Base-by-base conservation (phyloP, 2,888 invertebrate genomes). In the Drosophila ezoana region DNA sequence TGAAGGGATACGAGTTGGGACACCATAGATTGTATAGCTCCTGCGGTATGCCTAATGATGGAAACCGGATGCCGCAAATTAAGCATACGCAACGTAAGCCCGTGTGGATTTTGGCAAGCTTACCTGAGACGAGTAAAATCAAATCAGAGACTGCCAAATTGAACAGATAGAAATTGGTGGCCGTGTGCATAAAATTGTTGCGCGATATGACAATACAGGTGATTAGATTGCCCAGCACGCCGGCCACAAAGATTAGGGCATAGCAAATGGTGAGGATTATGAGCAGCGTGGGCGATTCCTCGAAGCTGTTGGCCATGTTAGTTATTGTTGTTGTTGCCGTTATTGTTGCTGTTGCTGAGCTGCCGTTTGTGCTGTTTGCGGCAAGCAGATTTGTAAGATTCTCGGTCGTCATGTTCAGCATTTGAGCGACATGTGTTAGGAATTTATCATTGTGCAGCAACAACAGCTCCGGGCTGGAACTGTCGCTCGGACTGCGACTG, bases 91-190 rank as follows among this genome's bases (percentile, higher is more conserved):
- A 11, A 1, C 10, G 48, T 59, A 38, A 23, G 6, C 66, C 32
- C 6, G 6, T 9, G n/a, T 28, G 4, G 4, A 5, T 9, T 4
- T 3, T 6, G 3, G 6, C 10, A 4, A 38, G 37, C 52, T 95
- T 94, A 57, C 97, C 97, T 70, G 96, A 94, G 9, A 96, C 91
- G 28, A 97, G 92, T 37, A 97, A 92, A 35, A 97, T 93, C 41
- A 97, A 93, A 92, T 98, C 97, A 33, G 97, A 97, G 61, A 97
- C 94, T 0, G 97, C 97, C 90, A 97, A 93, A 91, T 96, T 97
- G 92, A 97, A 97, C 66, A 97, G 93, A 90, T 97, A 98, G 90
- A 95, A 96, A 90, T 96, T 96, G 5, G 96, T 96, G 2, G 95
- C 95, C 23, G 96, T 95, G 83, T 97, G 97, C 96, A 98, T 96